Conservation (phyloP, 1,140 invertebrate species). For the Tribolium madens region DNA sequence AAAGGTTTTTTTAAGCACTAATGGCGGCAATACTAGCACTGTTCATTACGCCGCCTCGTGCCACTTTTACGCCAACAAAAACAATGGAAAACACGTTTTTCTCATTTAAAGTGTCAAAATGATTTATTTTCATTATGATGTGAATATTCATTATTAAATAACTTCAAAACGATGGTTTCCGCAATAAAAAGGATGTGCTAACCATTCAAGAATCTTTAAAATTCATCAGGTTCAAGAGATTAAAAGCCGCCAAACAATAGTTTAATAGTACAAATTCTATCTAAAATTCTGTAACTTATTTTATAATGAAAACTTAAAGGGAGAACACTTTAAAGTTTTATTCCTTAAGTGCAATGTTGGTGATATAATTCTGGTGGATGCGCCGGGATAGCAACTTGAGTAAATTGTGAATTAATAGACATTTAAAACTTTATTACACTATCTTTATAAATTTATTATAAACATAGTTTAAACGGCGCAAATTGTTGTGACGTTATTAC, state of each 20-base stretch:
- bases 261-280: neutral
- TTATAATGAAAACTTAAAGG: too few relatives aligned
- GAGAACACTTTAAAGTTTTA: too few relatives aligned
- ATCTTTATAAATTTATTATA: too few relatives aligned
- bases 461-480: too few relatives aligned
- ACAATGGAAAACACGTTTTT: constrained; percentile 49
- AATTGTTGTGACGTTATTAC: too few relatives aligned
- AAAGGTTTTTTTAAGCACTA: constrained; percentile 39
- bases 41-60: constrained; percentile 24
- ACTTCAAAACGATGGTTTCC: constrained; percentile 20
- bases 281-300: neutral
- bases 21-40: constrained; percentile 35
- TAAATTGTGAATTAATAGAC: too few relatives aligned
- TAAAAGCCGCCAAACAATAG: neutral
- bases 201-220: neutral
- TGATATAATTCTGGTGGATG: neutral
- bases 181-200: neutral
- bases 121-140: constrained; percentile 41
- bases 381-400: neutral
- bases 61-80: constrained; percentile 37
- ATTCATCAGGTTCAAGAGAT: neutral
- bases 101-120: constrained; percentile 48
- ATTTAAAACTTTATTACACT: too few relatives aligned
- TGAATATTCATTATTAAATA: constrained; percentile 44
- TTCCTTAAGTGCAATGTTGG: too few relatives aligned